Evolutionary conservation across 2,797 vertebrate species (phyloP), one percentile per base, ranked within the genome.

Genomic region (Glossophaga mutica): DNA sequence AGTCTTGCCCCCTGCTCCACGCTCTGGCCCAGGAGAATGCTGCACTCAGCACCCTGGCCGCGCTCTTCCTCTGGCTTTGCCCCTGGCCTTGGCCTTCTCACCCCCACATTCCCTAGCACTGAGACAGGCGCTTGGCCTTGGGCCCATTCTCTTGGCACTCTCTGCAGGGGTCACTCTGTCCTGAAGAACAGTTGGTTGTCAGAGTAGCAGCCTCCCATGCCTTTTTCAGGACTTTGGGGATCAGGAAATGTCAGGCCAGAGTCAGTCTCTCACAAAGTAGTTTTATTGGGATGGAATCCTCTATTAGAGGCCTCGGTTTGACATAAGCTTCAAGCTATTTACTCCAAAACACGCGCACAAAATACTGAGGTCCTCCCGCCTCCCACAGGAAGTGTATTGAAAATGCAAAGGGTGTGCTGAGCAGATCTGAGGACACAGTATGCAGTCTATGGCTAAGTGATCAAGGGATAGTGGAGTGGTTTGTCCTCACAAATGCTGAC

Each of bases 401-500:
- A 92, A 92, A 92, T 90, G 95, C 88, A 81, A 68, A 91, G 95
- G 59, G 62, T 78, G 65, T 22, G 22, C 84, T 21, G 76, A 85
- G 89, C 89, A 89, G 90, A 73, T 87, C 91, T 91, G 95, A 95
- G 91, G 92, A 95, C 55, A 82, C 93, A 95, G 95, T 92, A 42
- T 85, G 94, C 48, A 21, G 85, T 94, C 94, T 96, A 73, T 1
- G 24, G 94, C 90, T 94, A 94, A 96, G 62, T 74, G 94, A 90
- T 93, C 94, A 42, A 39, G 79, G 93, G 92, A 93, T 46, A 94
- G 95, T 67, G 52, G 90, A 79, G 71, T 24, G 59, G 95, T 96
- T 94, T 97, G 95, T 97, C 97, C 96, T 97, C 94, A 95, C 97
- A 96, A 95, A 97, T 87, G 96, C 95, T 95, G 97, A 98, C 94